Percentiles rank a stretch among this genome's conserved stretches.
These are phyloP conservation scores for Drosophila watanabei DNA, from an alignment of 1,140 invertebrate genomes.

Conservation along the genomic window DNA sequence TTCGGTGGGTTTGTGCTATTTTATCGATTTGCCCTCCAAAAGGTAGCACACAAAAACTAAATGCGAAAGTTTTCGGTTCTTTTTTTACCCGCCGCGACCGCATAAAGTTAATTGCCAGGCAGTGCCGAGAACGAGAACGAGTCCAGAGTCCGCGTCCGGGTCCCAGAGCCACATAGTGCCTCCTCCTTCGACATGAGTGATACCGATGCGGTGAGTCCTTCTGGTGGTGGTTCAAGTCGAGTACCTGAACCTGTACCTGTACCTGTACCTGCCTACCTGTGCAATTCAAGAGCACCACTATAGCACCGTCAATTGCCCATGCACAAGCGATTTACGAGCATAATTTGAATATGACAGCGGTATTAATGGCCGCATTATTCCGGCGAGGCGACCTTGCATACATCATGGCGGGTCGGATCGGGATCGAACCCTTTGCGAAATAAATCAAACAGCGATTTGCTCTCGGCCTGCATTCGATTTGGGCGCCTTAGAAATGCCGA, in stretches of 20 bases:
- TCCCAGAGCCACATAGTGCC: slow-evolving; percentile 4
- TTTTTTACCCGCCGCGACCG: slow-evolving; percentile 13
- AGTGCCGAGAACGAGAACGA: slow-evolving; percentile 60
- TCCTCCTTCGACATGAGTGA: slow-evolving; percentile 63
- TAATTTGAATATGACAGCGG: slow-evolving; percentile 49
- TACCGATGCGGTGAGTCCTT: slow-evolving; percentile 79
- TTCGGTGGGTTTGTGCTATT: slow-evolving; percentile 53
- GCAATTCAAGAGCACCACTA: slow-evolving; percentile 34
- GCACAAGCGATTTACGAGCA: slow-evolving; percentile 53
- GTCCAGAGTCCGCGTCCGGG: slow-evolving; percentile 1
- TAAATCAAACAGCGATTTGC: slow-evolving; percentile 80
- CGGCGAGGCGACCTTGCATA: slow-evolving; percentile 65
- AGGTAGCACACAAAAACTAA: slow-evolving; percentile 40
- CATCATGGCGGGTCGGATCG: slow-evolving; percentile 24
- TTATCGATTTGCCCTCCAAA: slow-evolving; percentile 62
- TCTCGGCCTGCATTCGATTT: slow-evolving; percentile 33
- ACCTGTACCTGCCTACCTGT: slow-evolving; percentile 6
- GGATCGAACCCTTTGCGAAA: slow-evolving; percentile 65
- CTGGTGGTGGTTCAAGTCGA: slow-evolving; percentile 5
- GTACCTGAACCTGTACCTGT: slow-evolving; percentile 16
- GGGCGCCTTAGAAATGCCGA: slow-evolving; percentile 65
- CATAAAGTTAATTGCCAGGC: slow-evolving; percentile 63
- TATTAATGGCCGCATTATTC: slow-evolving; percentile 39
- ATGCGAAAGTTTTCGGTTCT: slow-evolving; percentile 46
- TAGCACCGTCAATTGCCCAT: slow-evolving; percentile 51